A percentile compares a stretch with the other conserved stretches of the same genome.
phyloP scores from a whole-genome alignment of 2,888 invertebrate species.

The Latheticus oryzae region DNA sequence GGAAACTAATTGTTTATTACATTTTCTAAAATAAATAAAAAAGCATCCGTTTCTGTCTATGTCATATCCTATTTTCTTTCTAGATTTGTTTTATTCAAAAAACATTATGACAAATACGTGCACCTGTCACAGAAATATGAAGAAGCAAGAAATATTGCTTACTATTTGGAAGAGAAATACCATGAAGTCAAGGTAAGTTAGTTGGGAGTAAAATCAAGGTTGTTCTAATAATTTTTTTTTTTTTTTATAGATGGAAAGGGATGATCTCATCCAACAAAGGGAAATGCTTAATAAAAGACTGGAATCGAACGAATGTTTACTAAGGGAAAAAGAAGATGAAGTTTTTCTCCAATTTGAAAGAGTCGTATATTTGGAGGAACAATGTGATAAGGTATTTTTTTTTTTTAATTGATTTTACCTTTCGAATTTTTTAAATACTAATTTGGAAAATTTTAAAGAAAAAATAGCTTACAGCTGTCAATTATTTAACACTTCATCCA shows the following conservation, averaged over 20 bases:
- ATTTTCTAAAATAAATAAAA: neutral
- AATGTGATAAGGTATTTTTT: constrained; percentile 67
- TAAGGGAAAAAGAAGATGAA: constrained; percentile 73
- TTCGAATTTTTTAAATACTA: constrained; percentile 6
- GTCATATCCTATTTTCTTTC: constrained; percentile 47
- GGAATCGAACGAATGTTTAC: constrained; percentile 69
- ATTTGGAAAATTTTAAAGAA: neutral
- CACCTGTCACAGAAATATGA: constrained; percentile 73
- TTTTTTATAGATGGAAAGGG: constrained; percentile 68
- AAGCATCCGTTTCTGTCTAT: neutral
- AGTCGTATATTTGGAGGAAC: constrained; percentile 71
- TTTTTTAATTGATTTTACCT: too few relatives aligned
- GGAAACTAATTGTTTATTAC: constrained; percentile 24
- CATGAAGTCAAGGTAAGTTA: constrained; percentile 72
- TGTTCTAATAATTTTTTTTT: constrained; percentile 11
- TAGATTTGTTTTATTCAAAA: constrained; percentile 73
- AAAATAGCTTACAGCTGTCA: constrained; percentile 11
- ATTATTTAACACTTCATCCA: constrained; percentile 25
- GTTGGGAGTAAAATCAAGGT: constrained; percentile 16
- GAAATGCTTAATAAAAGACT: constrained; percentile 67
- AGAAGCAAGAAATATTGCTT: constrained; percentile 72
- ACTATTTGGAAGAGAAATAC: constrained; percentile 74
- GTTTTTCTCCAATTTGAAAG: constrained; percentile 71
- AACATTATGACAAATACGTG: constrained; percentile 73
- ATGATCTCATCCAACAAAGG: constrained; percentile 68